A percentile compares a stretch with the other conserved stretches of the same genome.
phyloP scores from a whole-genome alignment of 2,113 vertebrate genomes.

The Dinomys branickii region DNA sequence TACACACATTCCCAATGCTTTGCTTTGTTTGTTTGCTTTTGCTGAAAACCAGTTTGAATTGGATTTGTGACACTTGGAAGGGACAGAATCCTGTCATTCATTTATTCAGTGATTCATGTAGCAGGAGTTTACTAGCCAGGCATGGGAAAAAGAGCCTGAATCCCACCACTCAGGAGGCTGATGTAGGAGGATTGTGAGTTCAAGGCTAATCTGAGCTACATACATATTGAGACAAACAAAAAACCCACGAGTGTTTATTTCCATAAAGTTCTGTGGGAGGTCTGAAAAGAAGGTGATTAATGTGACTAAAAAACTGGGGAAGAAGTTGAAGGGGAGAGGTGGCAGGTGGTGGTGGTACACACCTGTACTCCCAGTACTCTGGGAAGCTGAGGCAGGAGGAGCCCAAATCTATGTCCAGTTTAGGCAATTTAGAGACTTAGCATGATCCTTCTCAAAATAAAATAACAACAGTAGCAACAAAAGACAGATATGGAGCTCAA shows the following conservation, averaged over 20 bases:
- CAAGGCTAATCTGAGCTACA: background rate
- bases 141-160: background rate
- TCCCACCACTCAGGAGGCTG: background rate
- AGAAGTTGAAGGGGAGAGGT: background rate
- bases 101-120: background rate
- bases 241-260: background rate
- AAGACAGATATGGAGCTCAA: background rate
- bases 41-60: background rate
- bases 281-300: background rate
- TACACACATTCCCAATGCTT: background rate
- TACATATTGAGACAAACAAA: background rate
- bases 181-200: background rate
- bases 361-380: background rate
- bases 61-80: background rate
- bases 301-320: background rate
- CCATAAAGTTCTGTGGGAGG: background rate
- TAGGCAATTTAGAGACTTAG: background rate
- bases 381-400: background rate
- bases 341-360: no score
- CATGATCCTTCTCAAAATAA: background rate
- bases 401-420: background rate
- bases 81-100: background rate
- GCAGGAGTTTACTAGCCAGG: background rate
- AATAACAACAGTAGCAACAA: background rate
- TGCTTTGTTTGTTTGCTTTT: slow-evolving; percentile 39